A percentile compares a stretch with the other conserved stretches of the same genome.
phyloP scores from a whole-genome alignment of 1,140 invertebrate species.

The Akabosia matsudoensis region DNA sequence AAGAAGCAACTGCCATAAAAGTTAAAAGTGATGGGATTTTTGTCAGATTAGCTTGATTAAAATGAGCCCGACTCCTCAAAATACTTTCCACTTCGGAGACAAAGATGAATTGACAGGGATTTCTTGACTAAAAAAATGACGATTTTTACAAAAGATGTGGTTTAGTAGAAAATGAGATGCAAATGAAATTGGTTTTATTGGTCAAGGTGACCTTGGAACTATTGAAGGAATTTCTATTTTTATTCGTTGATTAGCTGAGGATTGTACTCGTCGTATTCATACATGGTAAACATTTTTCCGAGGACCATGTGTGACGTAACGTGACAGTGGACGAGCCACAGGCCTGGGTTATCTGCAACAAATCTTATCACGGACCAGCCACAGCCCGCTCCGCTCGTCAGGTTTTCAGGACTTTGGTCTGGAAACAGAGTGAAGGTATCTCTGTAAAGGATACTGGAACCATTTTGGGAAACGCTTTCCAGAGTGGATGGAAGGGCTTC shows the following conservation, averaged over 20 bases:
- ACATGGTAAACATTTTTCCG: slow-evolving; percentile 28
- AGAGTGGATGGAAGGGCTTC: neutral
- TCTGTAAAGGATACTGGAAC: neutral
- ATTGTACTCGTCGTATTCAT: slow-evolving; percentile 19
- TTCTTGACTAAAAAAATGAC: no score
- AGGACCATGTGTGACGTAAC: slow-evolving; percentile 26
- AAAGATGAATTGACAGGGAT: no score
- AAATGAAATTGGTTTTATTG: no score
- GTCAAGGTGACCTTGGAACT: no score
- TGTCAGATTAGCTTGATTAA: no score
- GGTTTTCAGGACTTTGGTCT: neutral
- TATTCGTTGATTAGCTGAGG: neutral
- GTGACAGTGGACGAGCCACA: slow-evolving; percentile 34
- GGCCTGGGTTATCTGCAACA: slow-evolving; percentile 29
- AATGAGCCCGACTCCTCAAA: no score
- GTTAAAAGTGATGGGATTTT: no score
- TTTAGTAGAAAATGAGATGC: no score
- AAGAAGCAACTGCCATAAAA: no score
- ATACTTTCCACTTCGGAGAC: no score
- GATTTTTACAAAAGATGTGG: no score
- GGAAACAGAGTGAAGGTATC: neutral
- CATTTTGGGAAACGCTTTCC: neutral
- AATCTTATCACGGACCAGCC: slow-evolving; percentile 31
- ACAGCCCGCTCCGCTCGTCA: neutral
- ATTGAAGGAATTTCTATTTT: no score